Percentiles rank a stretch among this genome's conserved stretches.
These are phyloP conservation scores for Sebastes alutus DNA, from an alignment of 2,797 vertebrate species.

Conservation along the genomic window DNA sequence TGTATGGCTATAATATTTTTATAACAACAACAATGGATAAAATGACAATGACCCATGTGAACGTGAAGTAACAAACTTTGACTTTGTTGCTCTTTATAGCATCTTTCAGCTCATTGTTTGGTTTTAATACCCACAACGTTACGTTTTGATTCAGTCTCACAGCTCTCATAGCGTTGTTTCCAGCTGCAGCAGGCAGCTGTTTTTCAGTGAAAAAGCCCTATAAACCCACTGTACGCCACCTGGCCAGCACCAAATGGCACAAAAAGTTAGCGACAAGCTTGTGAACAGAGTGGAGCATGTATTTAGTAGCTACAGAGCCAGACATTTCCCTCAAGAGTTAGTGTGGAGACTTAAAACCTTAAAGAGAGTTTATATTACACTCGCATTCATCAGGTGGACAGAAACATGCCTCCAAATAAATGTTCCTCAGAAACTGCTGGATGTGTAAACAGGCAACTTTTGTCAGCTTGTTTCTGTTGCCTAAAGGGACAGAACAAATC, in stretches of 20 bases:
- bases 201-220: not conserved
- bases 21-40: not conserved
- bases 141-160: not conserved
- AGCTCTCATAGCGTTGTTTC: too few relatives aligned
- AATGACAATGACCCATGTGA: not conserved
- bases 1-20: not conserved
- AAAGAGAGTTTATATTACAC: too few relatives aligned
- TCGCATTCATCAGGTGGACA: too few relatives aligned
- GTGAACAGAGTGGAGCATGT: not conserved
- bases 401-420: too few relatives aligned
- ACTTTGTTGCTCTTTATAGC: not conserved
- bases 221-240: not conserved
- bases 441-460: too few relatives aligned
- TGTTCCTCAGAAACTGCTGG: too few relatives aligned
- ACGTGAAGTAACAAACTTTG: not conserved
- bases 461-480: not conserved
- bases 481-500: accelerated
- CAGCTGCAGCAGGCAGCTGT: not conserved
- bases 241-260: not conserved
- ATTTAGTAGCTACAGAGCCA: too few relatives aligned
- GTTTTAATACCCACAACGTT: not conserved
- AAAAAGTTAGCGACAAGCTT: not conserved
- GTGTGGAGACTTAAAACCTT: too few relatives aligned
- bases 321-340: too few relatives aligned
- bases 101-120: too few relatives aligned